Percentiles rank a stretch among this genome's conserved stretches.
phyloP scores from a whole-genome alignment of 2,888 invertebrate species.

The Dysmachus trigonus region DNA sequence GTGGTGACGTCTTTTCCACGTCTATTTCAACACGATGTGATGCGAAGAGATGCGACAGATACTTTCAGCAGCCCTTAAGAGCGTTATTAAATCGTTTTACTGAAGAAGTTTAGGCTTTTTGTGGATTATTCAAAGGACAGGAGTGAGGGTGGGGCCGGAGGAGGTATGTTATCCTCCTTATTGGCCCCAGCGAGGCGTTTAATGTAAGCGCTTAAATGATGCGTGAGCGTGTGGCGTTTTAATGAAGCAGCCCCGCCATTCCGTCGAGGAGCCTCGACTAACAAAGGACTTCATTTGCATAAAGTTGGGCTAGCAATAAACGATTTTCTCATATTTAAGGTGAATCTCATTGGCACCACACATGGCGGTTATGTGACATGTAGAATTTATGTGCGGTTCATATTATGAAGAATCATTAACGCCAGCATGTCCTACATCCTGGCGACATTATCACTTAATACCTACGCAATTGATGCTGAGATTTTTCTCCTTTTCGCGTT shows the following conservation, averaged over 20 bases:
- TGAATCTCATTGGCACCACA: neutral
- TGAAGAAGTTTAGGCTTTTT: constrained; percentile 37
- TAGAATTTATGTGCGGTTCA: neutral
- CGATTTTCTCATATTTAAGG: constrained; percentile 31
- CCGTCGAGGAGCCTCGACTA: neutral
- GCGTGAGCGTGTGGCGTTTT: constrained; percentile 17
- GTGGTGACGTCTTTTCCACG: neutral
- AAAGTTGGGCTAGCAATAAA: constrained; percentile 26
- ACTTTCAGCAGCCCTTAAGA: neutral
- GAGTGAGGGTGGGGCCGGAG: neutral
- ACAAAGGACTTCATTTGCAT: constrained; percentile 34
- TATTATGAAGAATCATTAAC: neutral
- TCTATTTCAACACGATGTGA: neutral
- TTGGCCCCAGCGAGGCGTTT: constrained; percentile 16
- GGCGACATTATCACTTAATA: neutral
- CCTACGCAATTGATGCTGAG: neutral
- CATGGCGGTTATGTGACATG: neutral
- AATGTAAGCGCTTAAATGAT: constrained; percentile 21
- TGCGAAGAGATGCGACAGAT: neutral
- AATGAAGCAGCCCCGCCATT: neutral
- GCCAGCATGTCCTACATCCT: neutral
- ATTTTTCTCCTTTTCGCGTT: neutral
- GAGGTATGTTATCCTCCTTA: neutral
- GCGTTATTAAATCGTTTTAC: constrained; percentile 40
- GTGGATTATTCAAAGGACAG: constrained; percentile 20